These are phyloP conservation scores for Prostheceraeus crozeri DNA, from an alignment of 2,888 invertebrate genomes.

Conservation along the genomic window DNA sequence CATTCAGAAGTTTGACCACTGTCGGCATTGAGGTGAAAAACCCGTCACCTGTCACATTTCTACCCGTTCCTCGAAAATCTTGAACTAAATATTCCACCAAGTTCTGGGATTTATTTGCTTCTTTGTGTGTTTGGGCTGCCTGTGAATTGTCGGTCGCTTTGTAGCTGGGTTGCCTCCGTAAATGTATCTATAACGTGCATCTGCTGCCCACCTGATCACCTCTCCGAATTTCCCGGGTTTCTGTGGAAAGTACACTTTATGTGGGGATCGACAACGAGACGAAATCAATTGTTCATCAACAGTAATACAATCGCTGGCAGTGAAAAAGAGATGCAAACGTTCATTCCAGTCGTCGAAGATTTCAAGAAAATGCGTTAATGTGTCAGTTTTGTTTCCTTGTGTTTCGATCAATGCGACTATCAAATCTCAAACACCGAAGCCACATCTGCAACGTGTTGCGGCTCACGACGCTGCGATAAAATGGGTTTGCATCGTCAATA, in stretches of 20 bases:
- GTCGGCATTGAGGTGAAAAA: neutral
- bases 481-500: neutral
- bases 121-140: neutral
- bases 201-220: neutral
- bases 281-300: slow-evolving; percentile 14
- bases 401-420: neutral
- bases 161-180: neutral
- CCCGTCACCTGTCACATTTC: neutral
- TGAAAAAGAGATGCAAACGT: slow-evolving; percentile 1
- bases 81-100: slow-evolving; percentile 15
- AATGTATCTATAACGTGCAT: neutral
- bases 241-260: slow-evolving; percentile 9
- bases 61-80: neutral
- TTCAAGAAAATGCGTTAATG: neutral
- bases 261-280: slow-evolving; percentile 13
- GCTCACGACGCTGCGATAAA: slow-evolving; percentile 6
- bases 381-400: neutral
- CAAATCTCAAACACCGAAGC: slow-evolving; percentile 9
- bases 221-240: slow-evolving; percentile 16
- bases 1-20: slow-evolving; percentile 6
- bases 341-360: slow-evolving; percentile 9
- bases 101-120: slow-evolving; percentile 16
- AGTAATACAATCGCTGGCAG: slow-evolving; percentile 3
- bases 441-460: slow-evolving; percentile 15
- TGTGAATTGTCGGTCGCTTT: slow-evolving; percentile 7